Conservation (phyloP, 30 jellyfish, hydroid and myxozoan species). For the Euphysa ruthae region DNA sequence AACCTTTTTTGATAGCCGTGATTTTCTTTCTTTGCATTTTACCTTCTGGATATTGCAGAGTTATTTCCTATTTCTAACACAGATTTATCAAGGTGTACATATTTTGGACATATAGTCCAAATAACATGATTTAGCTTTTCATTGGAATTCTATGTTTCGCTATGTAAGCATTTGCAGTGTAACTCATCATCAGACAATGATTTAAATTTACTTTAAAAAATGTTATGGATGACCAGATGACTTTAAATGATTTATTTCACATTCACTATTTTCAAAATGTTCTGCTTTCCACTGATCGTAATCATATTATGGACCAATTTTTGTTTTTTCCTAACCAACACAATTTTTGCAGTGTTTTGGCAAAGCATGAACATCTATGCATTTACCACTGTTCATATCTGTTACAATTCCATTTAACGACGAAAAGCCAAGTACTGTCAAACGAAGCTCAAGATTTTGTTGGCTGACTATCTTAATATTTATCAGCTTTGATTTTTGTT, state of each 20-base stretch:
- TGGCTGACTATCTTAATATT: background rate
- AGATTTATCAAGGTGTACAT: too few relatives aligned
- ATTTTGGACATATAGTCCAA: too few relatives aligned
- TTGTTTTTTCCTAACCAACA: conserved; percentile 10
- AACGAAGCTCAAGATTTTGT: conserved; percentile 2
- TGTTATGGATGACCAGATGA: too few relatives aligned
- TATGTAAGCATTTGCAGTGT: too few relatives aligned
- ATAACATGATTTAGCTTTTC: too few relatives aligned
- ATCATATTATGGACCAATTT: conserved; percentile 1
- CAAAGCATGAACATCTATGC: conserved; percentile 3
- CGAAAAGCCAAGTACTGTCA: conserved; percentile 4
- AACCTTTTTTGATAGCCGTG: too few relatives aligned
- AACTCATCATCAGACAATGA: too few relatives aligned
- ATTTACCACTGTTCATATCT: conserved; percentile 4
- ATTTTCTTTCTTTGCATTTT: too few relatives aligned
- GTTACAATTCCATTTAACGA: conserved; percentile 3
- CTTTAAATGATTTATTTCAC: background rate
- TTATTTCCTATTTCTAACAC: too few relatives aligned
- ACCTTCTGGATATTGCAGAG: too few relatives aligned
- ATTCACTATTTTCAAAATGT: background rate
- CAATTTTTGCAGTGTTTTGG: conserved; percentile 15
- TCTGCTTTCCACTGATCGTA: conserved; percentile 21
- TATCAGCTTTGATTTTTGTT: background rate
- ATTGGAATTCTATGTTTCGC: too few relatives aligned
- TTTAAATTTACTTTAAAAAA: too few relatives aligned